A percentile compares a stretch with the other conserved stretches of the same genome.
phyloP scores from a whole-genome alignment of 2,888 invertebrate species.

The Drosophila testacea region DNA sequence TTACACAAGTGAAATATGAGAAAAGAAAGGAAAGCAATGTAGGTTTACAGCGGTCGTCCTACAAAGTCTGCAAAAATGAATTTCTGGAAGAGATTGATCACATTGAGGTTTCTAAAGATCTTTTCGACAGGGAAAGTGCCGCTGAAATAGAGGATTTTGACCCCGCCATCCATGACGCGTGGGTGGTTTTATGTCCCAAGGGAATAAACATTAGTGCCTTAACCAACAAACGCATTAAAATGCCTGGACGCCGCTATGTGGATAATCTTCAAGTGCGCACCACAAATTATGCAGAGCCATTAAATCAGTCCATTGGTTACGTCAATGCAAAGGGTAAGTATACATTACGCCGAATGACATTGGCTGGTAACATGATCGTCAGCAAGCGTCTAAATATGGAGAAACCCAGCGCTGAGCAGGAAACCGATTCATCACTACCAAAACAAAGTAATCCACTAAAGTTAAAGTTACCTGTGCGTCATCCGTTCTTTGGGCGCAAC shows the following conservation, averaged over 20 bases:
- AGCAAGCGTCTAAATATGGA: constrained; percentile 49
- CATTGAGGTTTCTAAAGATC: constrained; percentile 1
- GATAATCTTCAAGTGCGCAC: constrained; percentile 51
- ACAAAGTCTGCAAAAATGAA: constrained; percentile 25
- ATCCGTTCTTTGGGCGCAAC: constrained; percentile 49
- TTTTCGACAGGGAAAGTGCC: constrained; percentile 16
- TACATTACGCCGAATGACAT: constrained; percentile 24
- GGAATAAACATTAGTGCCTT: constrained; percentile 29
- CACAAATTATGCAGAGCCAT: constrained; percentile 17
- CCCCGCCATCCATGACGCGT: constrained; percentile 50
- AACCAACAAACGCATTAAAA: constrained; percentile 50
- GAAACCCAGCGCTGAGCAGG: constrained; percentile 2
- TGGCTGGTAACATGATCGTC: constrained; percentile 48
- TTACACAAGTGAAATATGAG: neutral
- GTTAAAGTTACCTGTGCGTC: constrained; percentile 32
- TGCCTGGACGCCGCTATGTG: constrained; percentile 58
- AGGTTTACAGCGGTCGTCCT: neutral
- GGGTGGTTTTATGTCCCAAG: constrained; percentile 66
- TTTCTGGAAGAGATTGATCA: constrained; percentile 49
- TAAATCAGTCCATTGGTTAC: constrained; percentile 48
- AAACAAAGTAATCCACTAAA: constrained; percentile 26
- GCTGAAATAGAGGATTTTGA: constrained; percentile 43
- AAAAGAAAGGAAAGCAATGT: constrained; percentile 12
- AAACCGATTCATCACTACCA: constrained; percentile 6
- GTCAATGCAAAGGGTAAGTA: constrained; percentile 52